Evolutionary conservation across 2,113 vertebrate species (phyloP).

Genomic region (Willisornis vidua): DNA sequence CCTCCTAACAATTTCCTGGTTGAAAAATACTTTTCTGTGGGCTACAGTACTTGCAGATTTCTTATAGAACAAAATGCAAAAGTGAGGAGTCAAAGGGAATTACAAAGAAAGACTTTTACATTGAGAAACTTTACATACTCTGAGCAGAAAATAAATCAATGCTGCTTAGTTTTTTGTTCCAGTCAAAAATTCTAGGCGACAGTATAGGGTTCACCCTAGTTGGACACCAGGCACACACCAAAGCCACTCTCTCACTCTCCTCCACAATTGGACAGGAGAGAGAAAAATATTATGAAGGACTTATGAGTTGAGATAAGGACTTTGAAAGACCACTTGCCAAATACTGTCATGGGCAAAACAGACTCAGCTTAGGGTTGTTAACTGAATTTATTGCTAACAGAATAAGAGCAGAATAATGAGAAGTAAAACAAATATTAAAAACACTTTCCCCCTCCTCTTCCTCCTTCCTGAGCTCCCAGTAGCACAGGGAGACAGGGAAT

Average conservation of each 20-base stretch:
- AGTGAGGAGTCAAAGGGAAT: background rate
- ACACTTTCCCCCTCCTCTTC: background rate
- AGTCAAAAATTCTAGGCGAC: background rate
- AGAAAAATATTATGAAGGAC: too few relatives aligned
- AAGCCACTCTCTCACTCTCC: background rate
- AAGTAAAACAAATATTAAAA: background rate
- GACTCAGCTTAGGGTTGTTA: background rate
- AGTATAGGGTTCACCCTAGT: background rate
- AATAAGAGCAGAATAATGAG: background rate
- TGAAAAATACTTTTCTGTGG: background rate
- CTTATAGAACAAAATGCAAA: background rate
- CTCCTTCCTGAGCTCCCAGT: background rate
- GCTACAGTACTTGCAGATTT: background rate
- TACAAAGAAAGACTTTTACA: background rate
- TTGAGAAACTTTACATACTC: background rate
- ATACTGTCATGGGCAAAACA: too few relatives aligned
- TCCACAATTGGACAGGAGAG: too few relatives aligned
- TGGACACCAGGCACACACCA: background rate
- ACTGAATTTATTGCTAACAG: background rate
- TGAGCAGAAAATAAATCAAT: background rate
- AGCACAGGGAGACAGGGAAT: background rate
- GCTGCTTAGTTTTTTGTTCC: background rate
- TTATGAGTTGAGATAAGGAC: too few relatives aligned
- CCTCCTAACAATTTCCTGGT: background rate
- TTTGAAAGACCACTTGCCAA: too few relatives aligned